These are phyloP conservation scores for Dendrocopos noguchii DNA, from an alignment of 2,113 vertebrate genomes.

Conservation along the genomic window DNA sequence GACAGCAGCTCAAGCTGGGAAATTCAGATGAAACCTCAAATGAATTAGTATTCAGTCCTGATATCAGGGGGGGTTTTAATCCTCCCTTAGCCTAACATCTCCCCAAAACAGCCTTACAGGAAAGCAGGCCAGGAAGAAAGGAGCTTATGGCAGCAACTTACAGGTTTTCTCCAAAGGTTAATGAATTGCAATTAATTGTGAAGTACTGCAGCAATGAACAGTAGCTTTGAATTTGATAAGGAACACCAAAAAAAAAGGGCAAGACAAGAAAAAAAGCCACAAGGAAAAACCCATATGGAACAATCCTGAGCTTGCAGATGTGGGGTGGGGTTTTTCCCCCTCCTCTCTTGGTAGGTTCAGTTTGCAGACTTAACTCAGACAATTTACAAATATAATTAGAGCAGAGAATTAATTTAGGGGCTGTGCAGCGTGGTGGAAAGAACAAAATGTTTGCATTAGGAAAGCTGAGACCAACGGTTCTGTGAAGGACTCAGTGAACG, in stretches of 20 bases:
- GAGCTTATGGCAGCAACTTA: constrained; percentile 6
- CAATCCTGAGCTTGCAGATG: constrained; percentile 20
- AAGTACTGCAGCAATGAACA: constrained; percentile 5
- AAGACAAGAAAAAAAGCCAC: background rate
- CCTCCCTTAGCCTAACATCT: constrained; percentile 31
- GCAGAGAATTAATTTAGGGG: constrained; percentile 10
- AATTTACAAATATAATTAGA: constrained; percentile 56
- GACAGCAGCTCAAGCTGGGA: background rate
- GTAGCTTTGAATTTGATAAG: constrained; percentile 55
- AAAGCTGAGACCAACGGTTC: background rate
- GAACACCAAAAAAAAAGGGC: background rate
- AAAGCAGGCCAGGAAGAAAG: background rate
- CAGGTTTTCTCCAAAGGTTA: constrained; percentile 56
- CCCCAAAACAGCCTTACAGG: constrained; percentile 2
- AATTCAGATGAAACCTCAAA: constrained; percentile 27
- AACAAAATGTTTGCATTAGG: constrained; percentile 41
- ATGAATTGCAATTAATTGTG: constrained; percentile 71
- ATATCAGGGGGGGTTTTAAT: constrained; percentile 10
- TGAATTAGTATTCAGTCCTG: constrained; percentile 7
- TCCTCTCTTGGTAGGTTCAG: background rate
- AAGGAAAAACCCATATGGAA: background rate
- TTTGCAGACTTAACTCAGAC: constrained; percentile 32
- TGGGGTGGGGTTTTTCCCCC: background rate
- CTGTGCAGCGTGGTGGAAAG: background rate
- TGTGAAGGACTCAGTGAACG: background rate